phyloP scores from a whole-genome alignment of 2,888 invertebrate species.

The Plagodis dolabraria region DNA sequence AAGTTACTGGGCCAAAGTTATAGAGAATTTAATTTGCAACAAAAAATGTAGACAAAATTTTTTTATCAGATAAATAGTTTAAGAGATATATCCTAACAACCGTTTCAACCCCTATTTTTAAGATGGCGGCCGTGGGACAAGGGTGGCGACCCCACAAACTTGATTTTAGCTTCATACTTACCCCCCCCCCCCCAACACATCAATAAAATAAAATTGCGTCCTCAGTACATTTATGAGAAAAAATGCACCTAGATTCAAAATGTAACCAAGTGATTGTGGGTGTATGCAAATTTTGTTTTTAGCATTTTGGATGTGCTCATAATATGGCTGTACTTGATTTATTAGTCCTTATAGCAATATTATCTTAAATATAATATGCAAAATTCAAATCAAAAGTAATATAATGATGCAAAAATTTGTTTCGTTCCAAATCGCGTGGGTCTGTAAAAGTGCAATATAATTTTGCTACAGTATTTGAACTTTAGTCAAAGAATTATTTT shows the following conservation, averaged over 20 bases:
- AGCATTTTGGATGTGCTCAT: constrained; percentile 21
- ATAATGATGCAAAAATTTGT: constrained; percentile 14
- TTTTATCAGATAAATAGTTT: too few species aligned
- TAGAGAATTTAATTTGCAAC: too few species aligned
- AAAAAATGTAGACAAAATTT: too few species aligned
- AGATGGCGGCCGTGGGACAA: too few species aligned
- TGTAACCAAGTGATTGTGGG: constrained; percentile 9
- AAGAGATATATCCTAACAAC: too few species aligned
- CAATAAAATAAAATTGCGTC: too few species aligned
- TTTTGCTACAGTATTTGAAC: background rate
- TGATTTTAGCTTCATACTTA: too few species aligned
- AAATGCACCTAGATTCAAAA: constrained; percentile 19
- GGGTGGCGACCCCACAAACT: too few species aligned
- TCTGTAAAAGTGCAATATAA: background rate
- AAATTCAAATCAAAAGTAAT: background rate
- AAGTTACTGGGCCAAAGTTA: too few species aligned
- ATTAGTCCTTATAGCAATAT: constrained; percentile 12
- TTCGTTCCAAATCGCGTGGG: constrained; percentile 2
- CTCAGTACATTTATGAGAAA: constrained; percentile 1
- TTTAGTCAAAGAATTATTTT: too few species aligned
- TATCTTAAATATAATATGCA: constrained; percentile 7
- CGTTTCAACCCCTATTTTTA: too few species aligned
- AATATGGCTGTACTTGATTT: constrained; percentile 14
- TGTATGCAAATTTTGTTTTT: constrained; percentile 22
- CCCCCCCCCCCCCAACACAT: too few species aligned